Conservation (phyloP, 2,888 invertebrate species). For the Cheiracanthium punctorium region DNA sequence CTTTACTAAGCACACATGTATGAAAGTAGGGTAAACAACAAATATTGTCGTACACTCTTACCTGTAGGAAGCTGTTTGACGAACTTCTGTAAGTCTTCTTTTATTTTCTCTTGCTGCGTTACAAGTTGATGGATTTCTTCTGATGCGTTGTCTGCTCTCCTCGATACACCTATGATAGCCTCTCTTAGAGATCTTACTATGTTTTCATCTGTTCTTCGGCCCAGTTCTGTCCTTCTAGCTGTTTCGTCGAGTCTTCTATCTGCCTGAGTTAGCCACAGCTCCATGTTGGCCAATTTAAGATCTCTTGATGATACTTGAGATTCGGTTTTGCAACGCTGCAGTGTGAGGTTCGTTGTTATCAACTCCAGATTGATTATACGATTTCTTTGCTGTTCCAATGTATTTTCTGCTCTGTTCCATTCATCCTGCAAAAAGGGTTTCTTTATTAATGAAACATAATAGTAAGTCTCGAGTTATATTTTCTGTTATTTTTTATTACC, state of each 20-base stretch:
- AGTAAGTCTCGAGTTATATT: too few relatives aligned
- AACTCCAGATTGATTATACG: conserved; percentile 34
- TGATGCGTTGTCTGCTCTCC: conserved; percentile 1
- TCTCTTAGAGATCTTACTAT: conserved; percentile 9
- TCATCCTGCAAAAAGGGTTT: not conserved
- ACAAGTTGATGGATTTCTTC: conserved; percentile 2
- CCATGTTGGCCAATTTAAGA: conserved; percentile 46
- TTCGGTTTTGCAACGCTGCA: conserved; percentile 37
- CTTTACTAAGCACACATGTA: too few relatives aligned
- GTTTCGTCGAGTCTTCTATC: conserved; percentile 25
- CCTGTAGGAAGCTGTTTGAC: conserved; percentile 47
- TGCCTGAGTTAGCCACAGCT: conserved; percentile 23
- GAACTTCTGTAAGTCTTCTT: conserved; percentile 39
- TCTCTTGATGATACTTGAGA: conserved; percentile 2
- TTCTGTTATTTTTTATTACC: too few relatives aligned
- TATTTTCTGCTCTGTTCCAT: not conserved
- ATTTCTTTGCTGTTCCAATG: not conserved
- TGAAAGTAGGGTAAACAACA: too few relatives aligned
- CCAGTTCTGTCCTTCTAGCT: conserved; percentile 7
- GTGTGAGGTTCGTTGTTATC: conserved; percentile 27
- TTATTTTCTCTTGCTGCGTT: not conserved
- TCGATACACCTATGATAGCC: not conserved
- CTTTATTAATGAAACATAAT: too few relatives aligned
- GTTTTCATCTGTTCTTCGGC: conserved; percentile 18
- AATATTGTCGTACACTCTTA: not conserved